These are phyloP conservation scores for Cuculus canorus DNA, from an alignment of 2,797 vertebrate species.

Conservation along the genomic window DNA sequence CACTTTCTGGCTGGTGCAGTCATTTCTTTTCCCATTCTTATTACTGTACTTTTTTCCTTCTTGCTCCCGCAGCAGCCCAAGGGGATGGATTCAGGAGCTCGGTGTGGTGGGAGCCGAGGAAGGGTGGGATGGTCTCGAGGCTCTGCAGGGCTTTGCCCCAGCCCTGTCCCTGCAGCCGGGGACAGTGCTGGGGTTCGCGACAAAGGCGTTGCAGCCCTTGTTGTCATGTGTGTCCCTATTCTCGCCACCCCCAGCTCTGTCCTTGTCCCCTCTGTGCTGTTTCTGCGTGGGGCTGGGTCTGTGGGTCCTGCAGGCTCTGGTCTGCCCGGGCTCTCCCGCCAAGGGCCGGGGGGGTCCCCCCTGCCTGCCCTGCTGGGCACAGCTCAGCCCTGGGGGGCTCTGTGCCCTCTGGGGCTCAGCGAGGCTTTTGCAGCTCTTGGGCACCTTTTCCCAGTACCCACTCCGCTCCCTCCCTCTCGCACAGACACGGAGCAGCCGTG, in stretches of 20 bases:
- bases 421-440: fast-evolving
- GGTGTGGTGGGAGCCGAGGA: fast-evolving
- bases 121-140: fast-evolving
- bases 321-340: neutral
- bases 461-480: neutral
- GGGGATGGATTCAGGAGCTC: neutral
- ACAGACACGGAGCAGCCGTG: neutral
- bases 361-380: no score
- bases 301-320: neutral
- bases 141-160: neutral
- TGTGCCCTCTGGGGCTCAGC: fast-evolving
- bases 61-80: neutral
- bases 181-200: fast-evolving
- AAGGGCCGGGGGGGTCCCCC: neutral
- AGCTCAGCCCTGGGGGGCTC: no score
- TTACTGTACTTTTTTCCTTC: no score
- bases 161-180: neutral
- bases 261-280: neutral
- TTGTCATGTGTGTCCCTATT: no score
- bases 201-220: neutral
- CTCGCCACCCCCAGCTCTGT: no score
- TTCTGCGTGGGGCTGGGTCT: neutral
- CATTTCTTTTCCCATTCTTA: no score
- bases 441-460: neutral
- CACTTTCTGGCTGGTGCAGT: neutral